phyloP scores from a whole-genome alignment of 2,888 invertebrate species.

The Synanthedon myopaeformis region DNA sequence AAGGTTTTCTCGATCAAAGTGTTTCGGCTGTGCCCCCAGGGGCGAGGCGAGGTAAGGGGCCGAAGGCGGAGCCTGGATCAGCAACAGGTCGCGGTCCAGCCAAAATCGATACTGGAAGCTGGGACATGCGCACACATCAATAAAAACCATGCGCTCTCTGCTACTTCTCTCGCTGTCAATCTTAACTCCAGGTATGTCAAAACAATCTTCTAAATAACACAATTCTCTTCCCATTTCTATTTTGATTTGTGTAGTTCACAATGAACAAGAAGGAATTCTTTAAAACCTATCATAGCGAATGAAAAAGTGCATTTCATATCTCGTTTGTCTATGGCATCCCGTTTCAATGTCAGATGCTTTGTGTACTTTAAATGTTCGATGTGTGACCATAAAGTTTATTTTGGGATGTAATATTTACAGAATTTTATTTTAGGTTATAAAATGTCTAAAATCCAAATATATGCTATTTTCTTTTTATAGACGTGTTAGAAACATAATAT shows the following conservation, averaged over 20 bases:
- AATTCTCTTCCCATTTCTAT: background rate
- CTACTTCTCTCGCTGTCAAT: constrained; percentile 49
- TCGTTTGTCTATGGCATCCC: too few species aligned
- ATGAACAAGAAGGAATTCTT: too few species aligned
- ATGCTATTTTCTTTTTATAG: too few species aligned
- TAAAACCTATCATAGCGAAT: too few species aligned
- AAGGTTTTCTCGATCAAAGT: constrained; percentile 54
- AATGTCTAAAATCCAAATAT: too few species aligned
- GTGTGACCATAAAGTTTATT: too few species aligned
- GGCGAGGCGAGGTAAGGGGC: constrained; percentile 10
- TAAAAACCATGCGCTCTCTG: constrained; percentile 50
- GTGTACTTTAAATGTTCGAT: too few species aligned
- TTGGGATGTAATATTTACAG: too few species aligned
- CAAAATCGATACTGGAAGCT: constrained; percentile 57
- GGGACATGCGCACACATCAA: constrained; percentile 49
- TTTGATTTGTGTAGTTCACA: background rate
- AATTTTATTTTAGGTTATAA: too few species aligned
- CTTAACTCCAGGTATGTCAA: constrained; percentile 51
- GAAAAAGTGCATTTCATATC: too few species aligned
- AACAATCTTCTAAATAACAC: constrained; percentile 10
- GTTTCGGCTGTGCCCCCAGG: constrained; percentile 18
- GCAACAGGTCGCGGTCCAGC: constrained; percentile 58
- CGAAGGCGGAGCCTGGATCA: constrained; percentile 33
- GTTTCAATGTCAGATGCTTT: too few species aligned
- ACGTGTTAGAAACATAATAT: too few species aligned